Evolutionary conservation across 2,113 vertebrate species (phyloP).

Genomic region (Aramus guarauna): DNA sequence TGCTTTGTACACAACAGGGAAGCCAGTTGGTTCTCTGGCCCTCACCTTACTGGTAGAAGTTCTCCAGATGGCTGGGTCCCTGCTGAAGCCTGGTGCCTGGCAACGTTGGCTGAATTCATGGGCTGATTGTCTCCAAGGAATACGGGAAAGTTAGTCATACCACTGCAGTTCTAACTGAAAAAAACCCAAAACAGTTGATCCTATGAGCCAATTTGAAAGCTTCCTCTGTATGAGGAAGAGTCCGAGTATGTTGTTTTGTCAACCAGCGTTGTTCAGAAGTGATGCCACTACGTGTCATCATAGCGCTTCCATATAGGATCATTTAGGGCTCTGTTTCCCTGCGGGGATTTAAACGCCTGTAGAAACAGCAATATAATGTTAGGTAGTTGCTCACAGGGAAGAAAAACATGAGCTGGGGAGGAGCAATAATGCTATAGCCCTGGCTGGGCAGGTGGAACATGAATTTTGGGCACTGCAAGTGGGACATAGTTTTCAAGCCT

Average conservation of each 20-base stretch:
- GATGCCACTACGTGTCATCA: neutral
- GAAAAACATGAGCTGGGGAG: neutral
- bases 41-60: neutral
- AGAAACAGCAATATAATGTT: neutral
- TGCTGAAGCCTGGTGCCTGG: neutral
- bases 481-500: neutral
- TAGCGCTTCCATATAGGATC: neutral
- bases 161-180: neutral
- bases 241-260: neutral
- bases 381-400: neutral
- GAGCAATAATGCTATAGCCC: neutral
- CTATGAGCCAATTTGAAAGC: neutral
- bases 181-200: neutral
- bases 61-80: neutral
- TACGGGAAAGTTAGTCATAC: neutral
- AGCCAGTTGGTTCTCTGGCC: neutral
- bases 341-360: neutral
- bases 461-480: neutral
- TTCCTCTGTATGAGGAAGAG: neutral
- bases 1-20: rapidly evolving
- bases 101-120: neutral
- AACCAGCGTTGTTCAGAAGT: neutral
- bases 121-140: neutral
- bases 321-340: neutral
- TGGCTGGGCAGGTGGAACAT: neutral